Percentiles rank a stretch among this genome's conserved stretches.
Conservation (phyloP, 1,140 invertebrate species). For the Eueides isabella region DNA sequence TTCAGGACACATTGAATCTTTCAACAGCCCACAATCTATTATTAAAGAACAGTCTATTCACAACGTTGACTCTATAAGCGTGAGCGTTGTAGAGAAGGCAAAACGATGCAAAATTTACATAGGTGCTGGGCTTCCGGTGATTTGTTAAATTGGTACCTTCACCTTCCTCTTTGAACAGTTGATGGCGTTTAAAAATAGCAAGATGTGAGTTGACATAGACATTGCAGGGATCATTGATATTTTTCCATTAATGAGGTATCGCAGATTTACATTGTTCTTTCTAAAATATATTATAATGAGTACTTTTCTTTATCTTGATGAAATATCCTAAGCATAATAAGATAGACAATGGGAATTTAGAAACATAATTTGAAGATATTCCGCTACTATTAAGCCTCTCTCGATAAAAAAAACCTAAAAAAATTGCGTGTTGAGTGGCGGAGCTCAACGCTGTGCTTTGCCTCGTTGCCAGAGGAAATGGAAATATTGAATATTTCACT, state of each 20-base stretch:
- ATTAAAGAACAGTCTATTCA: background rate
- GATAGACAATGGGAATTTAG: too few species aligned
- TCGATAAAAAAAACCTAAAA: too few species aligned
- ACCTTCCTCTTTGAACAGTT: background rate
- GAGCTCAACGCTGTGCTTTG: too few species aligned
- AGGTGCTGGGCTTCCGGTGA: slow-evolving; percentile 1
- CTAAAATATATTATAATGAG: too few species aligned
- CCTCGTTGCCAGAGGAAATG: too few species aligned
- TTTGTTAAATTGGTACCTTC: slow-evolving; percentile 6
- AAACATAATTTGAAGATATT: too few species aligned
- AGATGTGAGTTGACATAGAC: background rate
- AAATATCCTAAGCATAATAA: too few species aligned
- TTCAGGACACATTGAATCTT: background rate
- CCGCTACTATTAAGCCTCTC: too few species aligned
- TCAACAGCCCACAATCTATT: background rate
- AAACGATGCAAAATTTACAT: slow-evolving; percentile 6
- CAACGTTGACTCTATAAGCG: background rate
- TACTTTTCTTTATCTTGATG: too few species aligned
- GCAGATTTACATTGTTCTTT: too few species aligned
- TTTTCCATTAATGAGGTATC: background rate
- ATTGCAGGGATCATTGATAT: background rate
- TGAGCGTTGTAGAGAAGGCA: background rate
- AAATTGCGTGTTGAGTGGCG: too few species aligned
- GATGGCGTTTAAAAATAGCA: background rate
- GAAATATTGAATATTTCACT: too few species aligned